Evolutionary conservation across 2,888 invertebrate species (phyloP).

Genomic region (Formica aserva): DNA sequence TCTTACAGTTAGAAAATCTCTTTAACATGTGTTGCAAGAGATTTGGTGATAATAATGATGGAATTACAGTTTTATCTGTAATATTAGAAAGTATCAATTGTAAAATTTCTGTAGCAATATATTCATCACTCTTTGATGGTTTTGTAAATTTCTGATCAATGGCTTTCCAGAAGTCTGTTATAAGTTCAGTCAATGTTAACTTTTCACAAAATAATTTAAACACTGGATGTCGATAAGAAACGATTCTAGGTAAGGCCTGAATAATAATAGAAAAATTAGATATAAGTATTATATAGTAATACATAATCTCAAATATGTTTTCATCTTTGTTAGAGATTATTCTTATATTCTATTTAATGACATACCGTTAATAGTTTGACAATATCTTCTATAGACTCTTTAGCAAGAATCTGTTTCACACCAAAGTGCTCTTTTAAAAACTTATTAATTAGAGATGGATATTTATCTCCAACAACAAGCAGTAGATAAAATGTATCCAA

Average conservation of each 20-base stretch:
- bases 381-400: slow-evolving; percentile 87
- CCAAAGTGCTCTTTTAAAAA: slow-evolving; percentile 88
- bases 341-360: slow-evolving; percentile 26
- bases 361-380: slow-evolving; percentile 89
- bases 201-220: slow-evolving; percentile 88
- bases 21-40: slow-evolving; percentile 89
- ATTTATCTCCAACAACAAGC: slow-evolving; percentile 86
- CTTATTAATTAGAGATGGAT: slow-evolving; percentile 87
- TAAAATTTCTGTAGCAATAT: slow-evolving; percentile 88
- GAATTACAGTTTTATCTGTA: slow-evolving; percentile 86
- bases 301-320: background rate
- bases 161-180: slow-evolving; percentile 88
- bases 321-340: background rate
- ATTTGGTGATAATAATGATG: slow-evolving; percentile 88
- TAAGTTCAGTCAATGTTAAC: slow-evolving; percentile 87
- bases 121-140: slow-evolving; percentile 88
- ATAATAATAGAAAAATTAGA: slow-evolving; percentile 77
- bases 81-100: slow-evolving; percentile 87
- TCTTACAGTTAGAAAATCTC: slow-evolving; percentile 88
- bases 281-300: slow-evolving; percentile 3
- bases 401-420: slow-evolving; percentile 87
- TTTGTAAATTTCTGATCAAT: slow-evolving; percentile 86
- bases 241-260: slow-evolving; percentile 88
- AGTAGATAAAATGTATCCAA: slow-evolving; percentile 90
- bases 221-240: slow-evolving; percentile 89